Conservation (phyloP, 1,140 invertebrate species). For the Rhyzopertha dominica region DNA sequence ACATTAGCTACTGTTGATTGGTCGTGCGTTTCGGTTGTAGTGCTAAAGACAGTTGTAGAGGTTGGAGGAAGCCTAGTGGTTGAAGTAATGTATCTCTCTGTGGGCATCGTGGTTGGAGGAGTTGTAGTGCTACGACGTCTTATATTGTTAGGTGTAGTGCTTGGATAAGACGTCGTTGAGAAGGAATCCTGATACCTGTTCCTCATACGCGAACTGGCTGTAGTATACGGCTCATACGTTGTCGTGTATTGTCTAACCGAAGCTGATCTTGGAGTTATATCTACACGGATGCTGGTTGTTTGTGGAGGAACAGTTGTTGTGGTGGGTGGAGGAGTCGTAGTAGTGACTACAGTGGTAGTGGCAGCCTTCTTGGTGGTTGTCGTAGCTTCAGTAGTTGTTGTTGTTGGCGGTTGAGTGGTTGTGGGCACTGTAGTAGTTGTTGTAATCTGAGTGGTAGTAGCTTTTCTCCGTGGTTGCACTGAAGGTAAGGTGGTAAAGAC, state of each 20-base stretch:
- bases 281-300: background rate
- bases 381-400: slow-evolving; percentile 17
- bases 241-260: too few species aligned
- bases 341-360: slow-evolving; percentile 3
- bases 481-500: background rate
- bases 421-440: slow-evolving; percentile 16
- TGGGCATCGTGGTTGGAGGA: slow-evolving; percentile 6
- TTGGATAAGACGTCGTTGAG: too few species aligned
- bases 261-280: too few species aligned
- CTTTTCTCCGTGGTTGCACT: background rate
- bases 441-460: background rate
- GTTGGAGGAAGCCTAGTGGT: too few species aligned
- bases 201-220: too few species aligned
- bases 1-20: too few species aligned
- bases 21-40: too few species aligned
- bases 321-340: slow-evolving; percentile 8
- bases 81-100: too few species aligned
- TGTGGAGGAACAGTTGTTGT: background rate
- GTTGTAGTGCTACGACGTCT: slow-evolving; percentile 1
- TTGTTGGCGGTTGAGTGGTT: slow-evolving; percentile 6
- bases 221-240: too few species aligned
- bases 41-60: too few species aligned
- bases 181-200: too few species aligned
- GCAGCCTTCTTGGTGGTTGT: slow-evolving; percentile 12
- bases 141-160: too few species aligned